Percentiles rank a stretch among this genome's conserved stretches.
Conservation (phyloP, 2,113 vertebrate species). For the Bostrychus sinensis region DNA sequence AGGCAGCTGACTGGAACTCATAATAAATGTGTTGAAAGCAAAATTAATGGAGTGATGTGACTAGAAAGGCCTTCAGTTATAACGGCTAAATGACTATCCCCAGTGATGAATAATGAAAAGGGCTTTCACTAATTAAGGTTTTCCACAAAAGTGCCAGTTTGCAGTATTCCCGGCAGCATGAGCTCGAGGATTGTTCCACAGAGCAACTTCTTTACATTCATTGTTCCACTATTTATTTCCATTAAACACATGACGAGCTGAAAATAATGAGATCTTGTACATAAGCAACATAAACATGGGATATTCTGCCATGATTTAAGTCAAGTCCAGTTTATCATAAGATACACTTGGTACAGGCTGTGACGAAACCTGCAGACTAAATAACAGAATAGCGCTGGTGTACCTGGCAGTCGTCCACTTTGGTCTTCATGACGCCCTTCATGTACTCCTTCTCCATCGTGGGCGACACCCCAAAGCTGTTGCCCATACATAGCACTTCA, state of each 20-base stretch:
- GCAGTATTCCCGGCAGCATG: background rate
- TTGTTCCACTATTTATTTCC: background rate
- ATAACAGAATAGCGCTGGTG: background rate
- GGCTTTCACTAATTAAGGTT: constrained; percentile 14
- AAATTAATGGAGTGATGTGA: background rate
- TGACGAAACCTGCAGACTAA: background rate
- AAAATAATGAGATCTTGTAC: constrained; percentile 9
- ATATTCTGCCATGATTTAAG: background rate
- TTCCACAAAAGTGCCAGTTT: constrained; percentile 10
- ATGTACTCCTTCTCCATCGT: constrained; percentile 98
- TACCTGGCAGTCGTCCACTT: constrained; percentile 99
- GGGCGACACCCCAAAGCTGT: constrained; percentile 97
- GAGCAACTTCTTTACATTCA: constrained; percentile 7
- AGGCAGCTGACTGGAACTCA: background rate
- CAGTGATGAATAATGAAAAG: constrained; percentile 14
- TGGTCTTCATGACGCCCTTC: constrained; percentile 99
- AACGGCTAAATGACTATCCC: constrained; percentile 4
- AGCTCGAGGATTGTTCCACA: constrained; percentile 8
- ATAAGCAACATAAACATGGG: background rate
- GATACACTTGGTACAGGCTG: background rate
- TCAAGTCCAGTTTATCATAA: background rate
- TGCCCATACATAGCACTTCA: constrained; percentile 98
- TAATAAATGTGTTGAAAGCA: background rate
- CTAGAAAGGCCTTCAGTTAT: background rate
- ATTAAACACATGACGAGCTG: constrained; percentile 17